Base-by-base conservation (phyloP, 2,888 invertebrate species). In the Eupeodes luniger region DNA sequence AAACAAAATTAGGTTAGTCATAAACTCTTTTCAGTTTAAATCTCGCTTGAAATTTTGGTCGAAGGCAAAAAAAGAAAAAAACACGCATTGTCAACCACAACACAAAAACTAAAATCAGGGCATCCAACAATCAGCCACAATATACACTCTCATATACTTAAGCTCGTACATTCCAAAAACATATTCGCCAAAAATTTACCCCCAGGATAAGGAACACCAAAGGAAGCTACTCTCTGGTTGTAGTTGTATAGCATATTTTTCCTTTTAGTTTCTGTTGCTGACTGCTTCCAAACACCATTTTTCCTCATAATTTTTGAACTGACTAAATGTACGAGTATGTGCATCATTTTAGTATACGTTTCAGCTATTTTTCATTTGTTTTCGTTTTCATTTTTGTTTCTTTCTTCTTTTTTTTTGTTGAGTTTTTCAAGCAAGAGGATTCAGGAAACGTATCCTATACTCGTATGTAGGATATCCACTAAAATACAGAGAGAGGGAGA, bases 231-330 rank as follows among this genome's bases (percentile, higher is more conserved):
- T 36, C 53, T 51, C 16, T 51, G 9, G 27, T 49, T 16, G 36
- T 51, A 51, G 51, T 7, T 57, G 14, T 64, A 11, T 44, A 16
- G 47, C 47, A 16, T 19, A 40, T 55, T 4, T 34, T 14, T 40
- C 14, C 5, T 53, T 53, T 70, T 19, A 47, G 57, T 47, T 75
- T 82, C 53, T 40, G 69, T 62, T 16, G 69, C 69, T 78, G 53
- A 61, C 69, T 78, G 78, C 79, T 64, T 74, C 81, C 78, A 74
- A 16, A 74, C 77, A 81, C 77, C 62, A 67, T 78, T 62, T 74
- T 69, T 27, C 27, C 57, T 64, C 79, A 86, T 86, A 82, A 86
- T 79, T 86, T 75, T 75, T 69, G 34, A 79, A 53, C 57, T 53
- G 44, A 69, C 69, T 53, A 55, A 67, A 69, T 69, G 69, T 40